phyloP scores from a whole-genome alignment of 2,888 invertebrate species.

The Polyommatus icarus region DNA sequence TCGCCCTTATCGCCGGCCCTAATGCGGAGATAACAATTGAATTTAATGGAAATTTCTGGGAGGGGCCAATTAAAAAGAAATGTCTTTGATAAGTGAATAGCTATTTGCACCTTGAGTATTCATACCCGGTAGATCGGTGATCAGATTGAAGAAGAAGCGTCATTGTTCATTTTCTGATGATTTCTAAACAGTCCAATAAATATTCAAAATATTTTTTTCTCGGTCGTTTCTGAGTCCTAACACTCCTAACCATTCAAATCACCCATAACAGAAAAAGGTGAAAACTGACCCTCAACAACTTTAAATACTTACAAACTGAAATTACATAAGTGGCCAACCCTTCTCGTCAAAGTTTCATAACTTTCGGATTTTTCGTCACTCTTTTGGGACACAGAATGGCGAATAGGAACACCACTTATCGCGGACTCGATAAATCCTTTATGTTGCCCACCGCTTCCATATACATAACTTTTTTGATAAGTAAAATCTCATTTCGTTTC shows the following conservation, averaged over 20 bases:
- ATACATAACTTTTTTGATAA: slow-evolving; percentile 30
- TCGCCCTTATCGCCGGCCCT: slow-evolving; percentile 56
- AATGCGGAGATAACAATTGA: slow-evolving; percentile 47
- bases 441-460: slow-evolving; percentile 38
- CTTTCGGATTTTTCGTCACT: slow-evolving; percentile 41
- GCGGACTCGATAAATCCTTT: slow-evolving; percentile 43
- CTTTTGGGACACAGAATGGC: slow-evolving; percentile 44
- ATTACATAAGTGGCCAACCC: slow-evolving; percentile 39
- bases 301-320: slow-evolving; percentile 8
- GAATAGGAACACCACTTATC: slow-evolving; percentile 44
- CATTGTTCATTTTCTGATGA: background rate
- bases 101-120: background rate
- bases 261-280: background rate
- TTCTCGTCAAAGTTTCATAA: slow-evolving; percentile 43
- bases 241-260: background rate
- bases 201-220: background rate
- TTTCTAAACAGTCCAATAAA: background rate
- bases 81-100: slow-evolving; percentile 6
- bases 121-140: background rate
- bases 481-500: slow-evolving; percentile 24
- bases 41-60: slow-evolving; percentile 41
- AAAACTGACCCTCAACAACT: background rate
- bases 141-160: background rate
- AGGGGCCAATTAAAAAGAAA: slow-evolving; percentile 31
- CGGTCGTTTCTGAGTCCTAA: background rate